phyloP scores from a whole-genome alignment of 2,797 vertebrate genomes.

The Todus mexicanus region DNA sequence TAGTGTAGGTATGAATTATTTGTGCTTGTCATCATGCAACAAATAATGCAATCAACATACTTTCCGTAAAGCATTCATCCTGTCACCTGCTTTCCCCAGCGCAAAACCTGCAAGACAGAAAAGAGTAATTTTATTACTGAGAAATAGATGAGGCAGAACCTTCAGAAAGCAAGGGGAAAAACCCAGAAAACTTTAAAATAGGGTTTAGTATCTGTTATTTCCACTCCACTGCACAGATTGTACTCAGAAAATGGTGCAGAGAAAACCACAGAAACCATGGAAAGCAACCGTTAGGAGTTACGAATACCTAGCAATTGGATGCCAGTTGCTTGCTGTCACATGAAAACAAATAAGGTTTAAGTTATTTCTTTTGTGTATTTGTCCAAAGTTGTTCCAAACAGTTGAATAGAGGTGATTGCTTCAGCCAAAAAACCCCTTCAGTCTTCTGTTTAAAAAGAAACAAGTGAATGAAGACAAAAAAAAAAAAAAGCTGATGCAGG shows the following conservation, averaged over 20 bases:
- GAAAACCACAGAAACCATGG: neutral
- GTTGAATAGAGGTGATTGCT: neutral
- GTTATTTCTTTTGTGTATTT: neutral
- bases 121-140: neutral
- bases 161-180: neutral
- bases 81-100: constrained; percentile 87
- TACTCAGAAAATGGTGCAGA: neutral
- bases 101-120: constrained; percentile 85
- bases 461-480: neutral
- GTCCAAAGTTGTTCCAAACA: neutral
- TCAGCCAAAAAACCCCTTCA: neutral
- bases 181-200: neutral
- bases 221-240: neutral
- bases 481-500: neutral
- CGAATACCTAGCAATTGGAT: neutral
- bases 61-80: constrained; percentile 86
- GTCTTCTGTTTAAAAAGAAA: neutral
- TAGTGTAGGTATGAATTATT: neutral
- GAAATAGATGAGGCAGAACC: neutral
- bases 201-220: neutral
- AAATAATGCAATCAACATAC: constrained; percentile 65
- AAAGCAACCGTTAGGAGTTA: neutral
- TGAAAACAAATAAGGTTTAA: neutral
- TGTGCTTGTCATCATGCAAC: neutral
- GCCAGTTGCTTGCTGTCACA: neutral